Evolutionary conservation across 2,113 vertebrate species (phyloP), one percentile per base, ranked within the genome.

Genomic region (Stomatorhinus ivindoensis): DNA sequence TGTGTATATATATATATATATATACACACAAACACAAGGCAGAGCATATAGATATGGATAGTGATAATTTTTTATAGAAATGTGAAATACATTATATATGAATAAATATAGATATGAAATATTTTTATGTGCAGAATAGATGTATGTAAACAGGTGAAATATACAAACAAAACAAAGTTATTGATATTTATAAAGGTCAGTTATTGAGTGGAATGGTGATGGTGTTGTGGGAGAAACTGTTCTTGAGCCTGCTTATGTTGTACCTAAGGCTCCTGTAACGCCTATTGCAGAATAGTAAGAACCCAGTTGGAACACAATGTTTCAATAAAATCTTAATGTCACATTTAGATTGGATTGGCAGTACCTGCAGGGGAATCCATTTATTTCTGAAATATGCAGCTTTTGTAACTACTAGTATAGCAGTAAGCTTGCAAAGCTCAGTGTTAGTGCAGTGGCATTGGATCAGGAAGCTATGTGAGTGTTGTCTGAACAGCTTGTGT

Each of bases 401-500:
- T 88, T 50, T 4, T 50, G 65, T 13, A 47, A 27, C 17, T 65
- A 65, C n/a, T 76, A 15, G 15, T 88, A 65, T 88, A 73, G 42
- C 10, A n/a, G 46, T 13, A 73, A 13, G n/a, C 42, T 46, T 31
- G 19, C 19, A 39, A 44, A 24, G 46, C 46, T 47, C 44, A 27
- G 61, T 88, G 58, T 88, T 61, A 88, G n/a, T 76, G 24, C 87
- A 73, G n/a, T 88, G 87, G 15, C 65, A 88, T 61, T 48, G 27
- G 10, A 76, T 76, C 42, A 42, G 35, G n/a, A 48, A 69, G 65
- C 44, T 88, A 44, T 46, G 46, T 35, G 31, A 9, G 47, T 53
- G 7, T 80, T 80, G 35, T 80, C 73, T 80, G 35, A 42, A 80
- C 35, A 39, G 73, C 46, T 15, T 80, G 87, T 46, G 48, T 51